Base-by-base conservation (phyloP, 64 coral and sea anemone species). In the Pocillopora verrucosa region DNA sequence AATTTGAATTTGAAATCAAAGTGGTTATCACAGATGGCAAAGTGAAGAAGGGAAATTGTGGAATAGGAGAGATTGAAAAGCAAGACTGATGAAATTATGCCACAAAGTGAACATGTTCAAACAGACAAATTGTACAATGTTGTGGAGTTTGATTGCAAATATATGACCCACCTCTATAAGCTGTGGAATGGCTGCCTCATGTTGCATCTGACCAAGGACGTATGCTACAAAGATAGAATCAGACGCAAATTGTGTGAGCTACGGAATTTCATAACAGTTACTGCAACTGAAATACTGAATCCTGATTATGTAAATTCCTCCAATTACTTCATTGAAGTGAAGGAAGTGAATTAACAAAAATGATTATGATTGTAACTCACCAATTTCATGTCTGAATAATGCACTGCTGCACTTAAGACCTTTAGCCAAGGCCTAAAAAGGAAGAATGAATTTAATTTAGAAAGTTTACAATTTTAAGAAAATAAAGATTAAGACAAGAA, bases 361-460 rank as follows among this genome's bases (percentile, higher is more conserved):
- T 34, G 10, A 16, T 57, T 37, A 61, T 61, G 7, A n/a, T 13
- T 17, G 78, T 13, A 20, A 83, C 86, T 16, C 76, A 98, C 96
- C 96, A 75, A 98, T 92, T 94, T 98, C 96, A 83, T 98, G 96
- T n/a, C 96, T 92, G 61, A 98, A 98, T 56, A 98, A 88, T 74
- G 92, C 96, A 98, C 96, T 98, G 69, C 58, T 90, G 58, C 92
- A 94, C 65, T 89, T 94, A 14, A 98, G 93, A 61, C 96, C 96
- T 76, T 92, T 90, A 35, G 96, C 82, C 56, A 98, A 77, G 35
- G 96, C 96, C 96, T 98, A 35, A 1, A 77, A 65, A 70, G 30
- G 30, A 30, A 85, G 16, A n/a, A 87, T 38, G 58, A 63, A 56
- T 15, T 58, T 65, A 9, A 10, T 60, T n/a, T 24, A 9, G 2